phyloP scores from a whole-genome alignment of 2,888 invertebrate species.

The Theodoxus fluviatilis region DNA sequence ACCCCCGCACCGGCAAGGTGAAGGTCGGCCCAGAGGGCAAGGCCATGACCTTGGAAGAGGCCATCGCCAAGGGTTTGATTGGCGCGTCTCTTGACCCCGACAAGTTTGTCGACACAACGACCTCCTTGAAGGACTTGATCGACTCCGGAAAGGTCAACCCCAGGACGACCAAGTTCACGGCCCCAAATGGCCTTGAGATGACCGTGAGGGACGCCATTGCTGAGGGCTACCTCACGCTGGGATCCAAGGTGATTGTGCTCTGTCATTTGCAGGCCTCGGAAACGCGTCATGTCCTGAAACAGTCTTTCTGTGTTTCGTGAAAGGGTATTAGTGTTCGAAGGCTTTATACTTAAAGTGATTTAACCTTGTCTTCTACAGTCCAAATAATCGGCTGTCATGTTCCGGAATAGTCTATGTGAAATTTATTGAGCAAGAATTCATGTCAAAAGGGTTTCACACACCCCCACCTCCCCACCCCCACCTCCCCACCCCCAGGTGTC shows the following conservation, averaged over 20 bases:
- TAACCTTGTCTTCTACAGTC: too few relatives aligned
- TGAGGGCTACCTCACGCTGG: constrained; percentile 74
- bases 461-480: too few relatives aligned
- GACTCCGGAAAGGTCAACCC: constrained; percentile 55
- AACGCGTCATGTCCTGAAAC: too few relatives aligned
- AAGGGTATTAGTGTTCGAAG: too few relatives aligned
- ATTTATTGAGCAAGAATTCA: too few relatives aligned
- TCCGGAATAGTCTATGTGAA: too few relatives aligned
- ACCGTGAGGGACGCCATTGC: constrained; percentile 73
- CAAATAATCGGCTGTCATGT: too few relatives aligned
- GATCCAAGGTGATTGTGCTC: constrained; percentile 72
- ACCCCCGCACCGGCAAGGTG: constrained; percentile 71
- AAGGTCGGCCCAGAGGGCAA: constrained; percentile 73
- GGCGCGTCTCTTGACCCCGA: constrained; percentile 50
- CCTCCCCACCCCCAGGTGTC: too few relatives aligned
- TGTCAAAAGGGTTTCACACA: too few relatives aligned
- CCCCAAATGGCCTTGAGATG: constrained; percentile 68
- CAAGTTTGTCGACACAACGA: constrained; percentile 50
- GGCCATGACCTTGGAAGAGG: constrained; percentile 72
- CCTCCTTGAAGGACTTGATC: constrained; percentile 52
- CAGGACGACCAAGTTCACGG: constrained; percentile 47
- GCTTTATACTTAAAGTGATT: too few relatives aligned
- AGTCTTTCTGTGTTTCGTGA: too few relatives aligned
- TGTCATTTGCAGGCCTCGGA: too few relatives aligned
- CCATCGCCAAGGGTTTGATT: constrained; percentile 78